These are phyloP conservation scores for Odobenus rosmarus DNA, from an alignment of 2,113 vertebrate genomes.

Conservation along the genomic window DNA sequence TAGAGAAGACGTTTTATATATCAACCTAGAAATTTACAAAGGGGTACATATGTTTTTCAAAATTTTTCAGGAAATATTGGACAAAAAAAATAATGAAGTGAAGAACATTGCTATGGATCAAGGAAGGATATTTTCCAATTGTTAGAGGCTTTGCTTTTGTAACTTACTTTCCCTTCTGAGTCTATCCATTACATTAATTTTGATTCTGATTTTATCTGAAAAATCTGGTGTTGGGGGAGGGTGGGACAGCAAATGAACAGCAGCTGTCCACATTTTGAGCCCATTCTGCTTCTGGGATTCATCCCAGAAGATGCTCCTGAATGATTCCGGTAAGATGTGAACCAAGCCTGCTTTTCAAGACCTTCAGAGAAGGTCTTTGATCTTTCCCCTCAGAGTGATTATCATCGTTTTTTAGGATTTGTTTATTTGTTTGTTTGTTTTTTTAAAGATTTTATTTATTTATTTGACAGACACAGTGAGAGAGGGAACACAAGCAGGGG, in stretches of 20 bases:
- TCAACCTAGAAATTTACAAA: not conserved
- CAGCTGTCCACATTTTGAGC: not conserved
- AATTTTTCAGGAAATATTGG: not conserved
- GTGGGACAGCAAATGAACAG: not conserved
- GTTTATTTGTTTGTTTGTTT: not conserved
- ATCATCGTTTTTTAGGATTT: not conserved
- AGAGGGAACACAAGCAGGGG: no score
- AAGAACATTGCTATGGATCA: not conserved
- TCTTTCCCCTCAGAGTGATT: not conserved
- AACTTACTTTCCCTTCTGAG: not conserved
- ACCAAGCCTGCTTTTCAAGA: not conserved
- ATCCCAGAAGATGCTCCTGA: not conserved
- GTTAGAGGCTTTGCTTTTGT: not conserved
- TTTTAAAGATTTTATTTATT: not conserved
- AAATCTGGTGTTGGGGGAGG: not conserved
- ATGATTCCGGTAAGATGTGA: not conserved
- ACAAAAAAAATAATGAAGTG: not conserved
- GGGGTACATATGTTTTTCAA: not conserved
- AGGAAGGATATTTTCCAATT: not conserved
- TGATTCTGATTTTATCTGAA: constrained; percentile 1
- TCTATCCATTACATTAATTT: not conserved
- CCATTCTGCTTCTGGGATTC: constrained; percentile 1
- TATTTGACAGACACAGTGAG: no score
- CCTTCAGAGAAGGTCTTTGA: not conserved
- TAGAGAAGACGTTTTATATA: not conserved